These are phyloP conservation scores for Clarias pachynema DNA, from an alignment of 2,797 vertebrate species.

Conservation along the genomic window DNA sequence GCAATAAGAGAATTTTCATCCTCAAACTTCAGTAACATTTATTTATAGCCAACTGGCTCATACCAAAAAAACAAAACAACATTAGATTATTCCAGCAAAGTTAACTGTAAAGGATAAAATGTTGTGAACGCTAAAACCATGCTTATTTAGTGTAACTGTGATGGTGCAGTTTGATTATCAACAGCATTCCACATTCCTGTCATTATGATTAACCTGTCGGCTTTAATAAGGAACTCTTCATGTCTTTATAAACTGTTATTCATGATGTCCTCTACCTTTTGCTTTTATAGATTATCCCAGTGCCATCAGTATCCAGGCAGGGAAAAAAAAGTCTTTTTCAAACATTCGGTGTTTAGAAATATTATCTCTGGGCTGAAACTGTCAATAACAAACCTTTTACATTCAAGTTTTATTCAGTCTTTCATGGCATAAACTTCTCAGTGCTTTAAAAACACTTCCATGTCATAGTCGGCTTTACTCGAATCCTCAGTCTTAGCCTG, in stretches of 20 bases:
- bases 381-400: neutral
- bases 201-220: constrained; percentile 8
- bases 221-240: neutral
- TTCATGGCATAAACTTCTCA: constrained; percentile 50
- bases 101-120: constrained; percentile 31
- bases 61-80: neutral
- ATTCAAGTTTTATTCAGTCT: constrained; percentile 2
- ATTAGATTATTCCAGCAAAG: neutral
- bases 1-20: constrained; percentile 7
- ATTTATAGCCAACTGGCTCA: constrained; percentile 19
- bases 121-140: neutral
- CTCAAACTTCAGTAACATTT: constrained; percentile 10
- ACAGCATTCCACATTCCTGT: neutral
- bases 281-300: neutral
- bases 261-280: neutral
- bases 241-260: neutral
- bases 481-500: neutral
- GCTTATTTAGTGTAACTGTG: neutral
- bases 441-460: constrained; percentile 69
- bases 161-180: neutral
- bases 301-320: neutral
- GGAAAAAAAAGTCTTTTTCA: neutral
- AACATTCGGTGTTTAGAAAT: neutral
- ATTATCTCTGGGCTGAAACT: neutral
- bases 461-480: constrained; percentile 63